Conservation (phyloP, 2,113 vertebrate species). For the Pseudopodoces humilis region DNA sequence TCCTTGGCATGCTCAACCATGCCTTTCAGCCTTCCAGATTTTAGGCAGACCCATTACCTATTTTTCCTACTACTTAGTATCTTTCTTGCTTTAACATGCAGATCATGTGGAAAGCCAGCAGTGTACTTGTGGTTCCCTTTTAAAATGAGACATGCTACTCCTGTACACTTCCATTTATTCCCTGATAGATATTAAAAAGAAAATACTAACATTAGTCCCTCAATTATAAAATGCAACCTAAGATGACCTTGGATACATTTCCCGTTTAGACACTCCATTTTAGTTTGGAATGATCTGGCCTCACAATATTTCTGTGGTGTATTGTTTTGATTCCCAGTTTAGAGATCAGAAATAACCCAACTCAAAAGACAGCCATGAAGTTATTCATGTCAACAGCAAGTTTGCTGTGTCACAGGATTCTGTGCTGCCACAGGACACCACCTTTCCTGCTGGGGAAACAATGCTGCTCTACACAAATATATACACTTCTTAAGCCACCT, state of each 20-base stretch:
- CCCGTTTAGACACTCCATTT: background rate
- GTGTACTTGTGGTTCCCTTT: background rate
- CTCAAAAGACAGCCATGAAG: background rate
- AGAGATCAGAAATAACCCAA: background rate
- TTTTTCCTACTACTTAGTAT: background rate
- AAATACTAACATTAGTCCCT: background rate
- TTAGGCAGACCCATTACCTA: background rate
- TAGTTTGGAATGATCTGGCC: background rate
- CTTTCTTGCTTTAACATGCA: background rate
- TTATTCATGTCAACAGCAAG: background rate
- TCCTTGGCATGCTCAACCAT: background rate
- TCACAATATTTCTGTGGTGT: background rate
- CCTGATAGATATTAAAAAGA: background rate
- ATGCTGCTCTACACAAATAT: background rate
- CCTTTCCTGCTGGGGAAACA: background rate
- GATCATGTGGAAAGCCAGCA: background rate
- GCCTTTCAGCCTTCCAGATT: background rate
- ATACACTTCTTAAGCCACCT: background rate
- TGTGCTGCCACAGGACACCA: background rate
- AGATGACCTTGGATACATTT: background rate
- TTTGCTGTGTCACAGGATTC: background rate
- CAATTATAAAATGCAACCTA: background rate
- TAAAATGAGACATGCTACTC: background rate
- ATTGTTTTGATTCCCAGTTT: background rate
- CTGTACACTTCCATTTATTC: background rate